These are phyloP conservation scores for Spodoptera litura DNA, from an alignment of 1,140 invertebrate genomes.

Conservation along the genomic window DNA sequence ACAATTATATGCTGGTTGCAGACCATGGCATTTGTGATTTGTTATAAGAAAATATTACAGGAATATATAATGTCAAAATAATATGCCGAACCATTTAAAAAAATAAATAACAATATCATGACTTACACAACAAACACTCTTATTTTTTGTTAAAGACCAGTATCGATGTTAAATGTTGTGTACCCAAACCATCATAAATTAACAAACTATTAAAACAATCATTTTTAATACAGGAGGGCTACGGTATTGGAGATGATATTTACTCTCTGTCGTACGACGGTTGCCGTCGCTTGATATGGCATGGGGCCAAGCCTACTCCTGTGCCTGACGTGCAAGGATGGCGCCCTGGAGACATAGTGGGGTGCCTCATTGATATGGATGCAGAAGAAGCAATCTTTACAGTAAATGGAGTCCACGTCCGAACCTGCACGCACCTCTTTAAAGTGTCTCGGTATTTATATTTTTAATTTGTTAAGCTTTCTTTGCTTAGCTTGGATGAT, in stretches of 20 bases:
- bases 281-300: slow-evolving; percentile 95
- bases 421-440: slow-evolving; percentile 91
- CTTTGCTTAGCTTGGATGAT: background rate
- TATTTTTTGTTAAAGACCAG: too few species aligned
- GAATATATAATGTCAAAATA: too few species aligned
- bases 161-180: background rate
- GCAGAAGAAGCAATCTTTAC: slow-evolving; percentile 92
- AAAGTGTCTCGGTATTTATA: slow-evolving; percentile 90
- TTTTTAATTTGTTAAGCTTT: background rate
- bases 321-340: slow-evolving; percentile 89
- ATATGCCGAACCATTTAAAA: too few species aligned
- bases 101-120: too few species aligned
- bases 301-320: slow-evolving; percentile 92
- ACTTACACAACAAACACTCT: too few species aligned
- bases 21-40: too few species aligned
- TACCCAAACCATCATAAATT: background rate
- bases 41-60: too few species aligned
- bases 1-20: too few species aligned
- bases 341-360: slow-evolving; percentile 94
- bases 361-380: slow-evolving; percentile 93
- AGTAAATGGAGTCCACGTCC: slow-evolving; percentile 92
- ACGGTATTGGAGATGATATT: slow-evolving; percentile 97
- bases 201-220: background rate
- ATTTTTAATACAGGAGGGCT: slow-evolving; percentile 91
- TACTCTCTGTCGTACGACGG: slow-evolving; percentile 97